Base-by-base conservation (phyloP, 2,113 vertebrate species). In the Hylia prasina region DNA sequence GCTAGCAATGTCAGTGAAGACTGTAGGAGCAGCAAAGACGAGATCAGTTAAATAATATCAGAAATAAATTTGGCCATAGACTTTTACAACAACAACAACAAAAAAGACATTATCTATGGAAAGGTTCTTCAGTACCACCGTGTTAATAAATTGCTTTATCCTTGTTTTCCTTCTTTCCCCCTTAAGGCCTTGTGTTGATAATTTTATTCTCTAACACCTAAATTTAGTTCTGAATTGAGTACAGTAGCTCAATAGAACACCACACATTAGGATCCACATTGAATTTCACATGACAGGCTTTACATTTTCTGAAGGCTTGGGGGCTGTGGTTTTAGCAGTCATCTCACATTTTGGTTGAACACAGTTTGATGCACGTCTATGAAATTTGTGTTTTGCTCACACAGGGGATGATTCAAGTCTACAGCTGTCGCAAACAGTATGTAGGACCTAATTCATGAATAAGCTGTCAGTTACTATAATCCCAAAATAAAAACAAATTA, bases 351-450 rank as follows among this genome's bases (percentile, higher is more conserved):
- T 86, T 73, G 86, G 48, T 54, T 95, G 94, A 89, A 94, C 33
- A 1, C 79, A 90, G 90, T 94, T 97, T 95, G 96, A 97, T 97
- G 86, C 81, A 79, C 4, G 95, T 97, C 96, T 95, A 85, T 91
- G 92, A 96, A 94, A 96, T 97, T 95, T 90, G 69, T 95, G 88
- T 91, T 97, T 96, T 96, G 69, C 78, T 96, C 81, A 73, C 60
- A 72, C 60, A 90, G 71, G 54, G 79, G 15, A 84, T 97, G 88
- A 97, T 97, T 97, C 88, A 90, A 96, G 87, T 47, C 83, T 97
- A 97, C 97, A 97, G 95, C 97, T 97, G 97, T 97, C 96, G 28
- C 65, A 96, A 95, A 90, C 78, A 93, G 87, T 90, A 94, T 95
- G 81, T 30, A 83, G 75, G 81, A 82, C 82, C 93, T 79, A 83